phyloP scores from a whole-genome alignment of 2,797 vertebrate genomes.

The Lycodopsis pacificus region DNA sequence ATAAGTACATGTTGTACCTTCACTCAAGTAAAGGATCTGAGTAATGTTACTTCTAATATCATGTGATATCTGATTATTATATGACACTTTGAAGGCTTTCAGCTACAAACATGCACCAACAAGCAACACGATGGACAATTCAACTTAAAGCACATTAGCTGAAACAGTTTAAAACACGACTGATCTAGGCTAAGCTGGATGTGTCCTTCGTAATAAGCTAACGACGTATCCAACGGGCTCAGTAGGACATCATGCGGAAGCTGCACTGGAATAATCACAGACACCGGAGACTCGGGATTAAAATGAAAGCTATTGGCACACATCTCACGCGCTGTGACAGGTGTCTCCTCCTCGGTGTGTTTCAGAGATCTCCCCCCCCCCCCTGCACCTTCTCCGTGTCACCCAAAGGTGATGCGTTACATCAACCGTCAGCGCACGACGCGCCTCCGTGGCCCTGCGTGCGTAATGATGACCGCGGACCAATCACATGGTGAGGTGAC shows the following conservation, averaged over 20 bases:
- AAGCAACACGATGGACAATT: neutral
- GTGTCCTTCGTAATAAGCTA: no score
- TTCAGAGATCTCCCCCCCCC: neutral
- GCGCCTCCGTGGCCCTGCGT: slow-evolving; percentile 63
- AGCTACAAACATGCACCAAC: neutral
- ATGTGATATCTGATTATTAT: no score
- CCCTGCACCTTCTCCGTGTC: slow-evolving; percentile 48
- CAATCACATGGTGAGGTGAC: slow-evolving; percentile 76
- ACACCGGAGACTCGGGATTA: neutral
- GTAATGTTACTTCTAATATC: no score
- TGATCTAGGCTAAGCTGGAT: neutral
- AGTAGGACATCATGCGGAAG: neutral
- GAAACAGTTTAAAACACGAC: neutral
- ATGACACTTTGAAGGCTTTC: neutral
- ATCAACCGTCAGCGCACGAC: slow-evolving; percentile 69
- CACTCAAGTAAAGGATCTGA: no score
- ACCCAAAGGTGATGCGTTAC: slow-evolving; percentile 66
- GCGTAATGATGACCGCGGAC: slow-evolving; percentile 68
- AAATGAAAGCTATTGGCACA: neutral
- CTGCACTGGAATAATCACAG: neutral
- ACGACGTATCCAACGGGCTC: neutral
- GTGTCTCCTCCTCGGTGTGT: neutral
- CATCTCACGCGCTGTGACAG: neutral
- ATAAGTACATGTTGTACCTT: neutral
- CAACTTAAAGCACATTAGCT: neutral